phyloP scores from a whole-genome alignment of 2,888 invertebrate genomes.

The Willowsia nigromaculata region DNA sequence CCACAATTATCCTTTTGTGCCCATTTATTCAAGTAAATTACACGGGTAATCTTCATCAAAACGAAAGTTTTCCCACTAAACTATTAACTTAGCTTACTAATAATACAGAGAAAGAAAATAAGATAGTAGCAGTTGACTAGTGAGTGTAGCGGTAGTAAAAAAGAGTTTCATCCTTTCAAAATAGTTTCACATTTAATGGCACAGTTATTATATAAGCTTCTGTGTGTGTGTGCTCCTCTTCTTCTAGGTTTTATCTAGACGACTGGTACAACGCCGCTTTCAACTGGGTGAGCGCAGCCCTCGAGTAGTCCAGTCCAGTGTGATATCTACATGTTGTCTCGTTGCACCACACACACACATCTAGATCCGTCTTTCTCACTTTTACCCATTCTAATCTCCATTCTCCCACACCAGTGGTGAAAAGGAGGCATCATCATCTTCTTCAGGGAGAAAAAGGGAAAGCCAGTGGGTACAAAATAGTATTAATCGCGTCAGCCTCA shows the following conservation, averaged over 20 bases:
- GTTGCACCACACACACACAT: constrained; percentile 6
- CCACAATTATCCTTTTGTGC: constrained; percentile 67
- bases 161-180: constrained; percentile 25
- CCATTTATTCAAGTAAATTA: constrained; percentile 67
- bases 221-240: constrained; percentile 5
- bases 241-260: neutral
- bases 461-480: constrained; percentile 47
- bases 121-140: constrained; percentile 20
- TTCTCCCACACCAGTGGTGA: neutral
- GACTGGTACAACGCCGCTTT: neutral
- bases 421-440: constrained; percentile 33
- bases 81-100: constrained; percentile 49
- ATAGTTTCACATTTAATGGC: constrained; percentile 43
- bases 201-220: neutral
- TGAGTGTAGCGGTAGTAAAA: neutral
- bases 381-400: constrained; percentile 47
- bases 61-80: constrained; percentile 56
- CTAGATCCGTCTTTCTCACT: constrained; percentile 30
- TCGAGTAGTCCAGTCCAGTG: constrained; percentile 30
- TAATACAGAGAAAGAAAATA: constrained; percentile 13
- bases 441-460: constrained; percentile 16
- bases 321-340: constrained; percentile 52
- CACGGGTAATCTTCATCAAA: constrained; percentile 67
- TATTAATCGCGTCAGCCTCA: constrained; percentile 65
- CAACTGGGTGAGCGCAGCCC: constrained; percentile 38